phyloP scores from a whole-genome alignment of 2,797 vertebrate species.

The Platalea minor region DNA sequence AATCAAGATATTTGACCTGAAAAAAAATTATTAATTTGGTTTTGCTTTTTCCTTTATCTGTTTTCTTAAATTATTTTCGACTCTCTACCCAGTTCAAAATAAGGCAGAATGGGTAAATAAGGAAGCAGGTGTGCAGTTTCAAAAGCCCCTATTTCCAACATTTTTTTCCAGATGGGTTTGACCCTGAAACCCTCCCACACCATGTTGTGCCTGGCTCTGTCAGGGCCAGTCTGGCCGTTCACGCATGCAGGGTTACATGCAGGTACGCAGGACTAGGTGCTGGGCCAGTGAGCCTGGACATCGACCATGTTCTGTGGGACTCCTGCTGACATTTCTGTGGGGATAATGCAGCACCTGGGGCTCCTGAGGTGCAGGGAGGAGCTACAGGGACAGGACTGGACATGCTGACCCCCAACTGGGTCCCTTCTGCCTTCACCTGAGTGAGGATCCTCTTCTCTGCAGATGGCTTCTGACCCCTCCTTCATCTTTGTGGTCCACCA shows the following conservation, averaged over 20 bases:
- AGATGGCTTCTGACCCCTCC: not conserved
- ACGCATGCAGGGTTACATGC: rapidly evolving
- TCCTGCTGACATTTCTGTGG: not conserved
- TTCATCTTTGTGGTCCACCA: not conserved
- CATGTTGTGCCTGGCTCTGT: not conserved
- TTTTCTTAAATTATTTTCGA: not conserved
- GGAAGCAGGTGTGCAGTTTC: not conserved
- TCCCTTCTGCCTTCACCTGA: not conserved
- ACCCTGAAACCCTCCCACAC: not conserved
- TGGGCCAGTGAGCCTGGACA: not conserved
- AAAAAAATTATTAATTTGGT: not conserved
- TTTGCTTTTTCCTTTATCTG: not conserved
- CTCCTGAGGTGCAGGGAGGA: not conserved
- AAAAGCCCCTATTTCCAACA: not conserved
- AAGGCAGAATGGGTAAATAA: not conserved
- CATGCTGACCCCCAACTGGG: rapidly evolving
- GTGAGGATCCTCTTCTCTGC: not conserved
- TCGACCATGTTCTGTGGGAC: not conserved
- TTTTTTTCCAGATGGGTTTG: not conserved
- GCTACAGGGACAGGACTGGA: not conserved
- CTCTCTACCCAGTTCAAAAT: not conserved
- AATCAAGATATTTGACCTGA: not conserved
- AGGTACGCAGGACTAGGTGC: too few relatives aligned
- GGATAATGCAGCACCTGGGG: not conserved
- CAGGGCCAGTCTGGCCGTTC: not conserved